A percentile compares a stretch with the other conserved stretches of the same genome.
These are phyloP conservation scores for Gryon sp. DNA, from an alignment of 1,140 invertebrate genomes.

Conservation along the genomic window DNA sequence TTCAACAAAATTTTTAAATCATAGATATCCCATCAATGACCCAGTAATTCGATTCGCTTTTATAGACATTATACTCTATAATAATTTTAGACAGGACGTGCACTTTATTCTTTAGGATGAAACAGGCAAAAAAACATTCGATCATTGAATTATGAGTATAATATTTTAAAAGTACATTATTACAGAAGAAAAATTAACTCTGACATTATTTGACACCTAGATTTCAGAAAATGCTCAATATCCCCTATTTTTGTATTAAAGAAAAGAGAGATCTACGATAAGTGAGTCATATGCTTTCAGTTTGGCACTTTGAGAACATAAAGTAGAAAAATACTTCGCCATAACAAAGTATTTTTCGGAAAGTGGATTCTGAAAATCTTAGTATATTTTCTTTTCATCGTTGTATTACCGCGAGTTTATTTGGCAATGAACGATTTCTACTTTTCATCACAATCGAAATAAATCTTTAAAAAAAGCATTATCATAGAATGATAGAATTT, in stretches of 20 bases:
- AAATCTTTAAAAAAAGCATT: conserved; percentile 20
- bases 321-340: conserved; percentile 54
- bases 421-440: conserved; percentile 32
- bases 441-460: conserved; percentile 4
- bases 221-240: conserved; percentile 50
- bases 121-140: no score
- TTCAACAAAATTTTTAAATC: no score
- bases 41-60: no score
- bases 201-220: conserved; percentile 33
- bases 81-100: no score
- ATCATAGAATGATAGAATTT: no score
- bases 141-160: no score
- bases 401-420: conserved; percentile 23
- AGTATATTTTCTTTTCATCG: conserved; percentile 23
- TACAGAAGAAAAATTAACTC: conserved; percentile 27
- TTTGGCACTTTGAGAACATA: conserved; percentile 37
- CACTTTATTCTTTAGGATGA: no score
- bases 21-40: no score
- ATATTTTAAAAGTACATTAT: no score
- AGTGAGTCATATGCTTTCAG: conserved; percentile 56
- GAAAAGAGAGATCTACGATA: conserved; percentile 55
- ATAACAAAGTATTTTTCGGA: conserved; percentile 34
- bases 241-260: conserved; percentile 52
- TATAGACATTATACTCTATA: no score
- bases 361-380: conserved; percentile 48